Evolutionary conservation across 2,888 invertebrate species (phyloP), one percentile per base, ranked within the genome.

Genomic region (Malthinus seriepunctatus): DNA sequence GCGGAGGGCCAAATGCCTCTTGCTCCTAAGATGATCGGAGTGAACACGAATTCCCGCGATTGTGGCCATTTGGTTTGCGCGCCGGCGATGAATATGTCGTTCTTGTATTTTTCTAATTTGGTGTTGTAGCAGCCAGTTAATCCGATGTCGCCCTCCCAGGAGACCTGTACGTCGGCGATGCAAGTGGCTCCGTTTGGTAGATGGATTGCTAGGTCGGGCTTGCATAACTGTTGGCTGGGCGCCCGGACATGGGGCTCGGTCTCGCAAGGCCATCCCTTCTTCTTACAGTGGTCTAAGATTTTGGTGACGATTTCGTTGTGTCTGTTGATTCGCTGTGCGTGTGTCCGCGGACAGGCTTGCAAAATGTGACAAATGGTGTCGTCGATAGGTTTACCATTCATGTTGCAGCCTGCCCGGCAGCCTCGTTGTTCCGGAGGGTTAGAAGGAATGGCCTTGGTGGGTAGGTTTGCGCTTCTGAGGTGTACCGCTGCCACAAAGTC

Each of bases 191-290:
- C 44, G 1, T 8, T 31, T 51, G 53, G 4, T 32, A 14, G 9
- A 35, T 66, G 63, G 7, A 67, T 32, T 0, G 45, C 56, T 5
- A 69, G 11, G 51, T 66, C 64, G 5, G 71, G 69, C 34, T 70
- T 71, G 33, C 45, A 66, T 0, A 71, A 58, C 6, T 42, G 48
- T 1, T 67, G 67, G 23, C 68, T 65, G 0, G 11, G 2, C 38
- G 64, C 58, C 1, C 62, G 50, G 12, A 70, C 56, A 23, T 63
- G 57, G 1, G 69, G 70, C 51, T 70, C 70, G 9, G 63, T 63
- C 33, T 64, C 65, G 1, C 57, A 61, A 2, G 5, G 14, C 48
- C 44, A 65, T 4, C 39, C 34, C 10, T 10, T 44, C n/a, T 34
- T 23, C 8, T 35, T 14, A 35, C 51, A 58, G 54, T 66, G 63